These are phyloP conservation scores for Lanius ludovicianus DNA, from an alignment of 2,113 vertebrate genomes.

Conservation along the genomic window DNA sequence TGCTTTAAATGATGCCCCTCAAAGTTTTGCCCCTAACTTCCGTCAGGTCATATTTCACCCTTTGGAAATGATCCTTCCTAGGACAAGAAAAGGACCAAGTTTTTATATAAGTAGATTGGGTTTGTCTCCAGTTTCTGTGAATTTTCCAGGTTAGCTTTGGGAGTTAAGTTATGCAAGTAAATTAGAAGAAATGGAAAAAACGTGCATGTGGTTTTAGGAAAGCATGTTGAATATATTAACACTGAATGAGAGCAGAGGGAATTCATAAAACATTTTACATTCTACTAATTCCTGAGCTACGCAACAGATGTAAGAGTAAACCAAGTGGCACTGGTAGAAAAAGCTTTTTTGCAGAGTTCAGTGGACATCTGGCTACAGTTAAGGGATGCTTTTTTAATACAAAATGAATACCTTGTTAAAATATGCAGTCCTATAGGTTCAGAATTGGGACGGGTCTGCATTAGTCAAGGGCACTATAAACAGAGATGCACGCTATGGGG, in stretches of 20 bases:
- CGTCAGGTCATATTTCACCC: neutral
- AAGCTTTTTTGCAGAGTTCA: slow-evolving; percentile 23
- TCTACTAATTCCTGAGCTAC: slow-evolving; percentile 61
- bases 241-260: slow-evolving; percentile 27
- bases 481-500: neutral
- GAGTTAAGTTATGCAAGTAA: slow-evolving; percentile 52
- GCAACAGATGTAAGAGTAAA: slow-evolving; percentile 57
- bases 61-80: neutral
- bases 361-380: slow-evolving; percentile 68
- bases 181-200: slow-evolving; percentile 23
- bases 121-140: neutral
- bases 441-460: neutral
- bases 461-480: slow-evolving; percentile 16
- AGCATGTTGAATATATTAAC: slow-evolving; percentile 62
- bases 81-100: neutral
- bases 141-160: slow-evolving; percentile 18
- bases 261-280: slow-evolving; percentile 50
- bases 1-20: neutral
- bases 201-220: neutral
- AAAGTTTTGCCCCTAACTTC: neutral
- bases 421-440: slow-evolving; percentile 33
- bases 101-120: neutral
- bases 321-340: slow-evolving; percentile 43
- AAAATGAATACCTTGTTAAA: slow-evolving; percentile 44
- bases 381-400: slow-evolving; percentile 17